A percentile compares a stretch with the other conserved stretches of the same genome.
These are phyloP conservation scores for Rhynchomys soricoides DNA, from an alignment of 2,113 vertebrate genomes.

Conservation along the genomic window DNA sequence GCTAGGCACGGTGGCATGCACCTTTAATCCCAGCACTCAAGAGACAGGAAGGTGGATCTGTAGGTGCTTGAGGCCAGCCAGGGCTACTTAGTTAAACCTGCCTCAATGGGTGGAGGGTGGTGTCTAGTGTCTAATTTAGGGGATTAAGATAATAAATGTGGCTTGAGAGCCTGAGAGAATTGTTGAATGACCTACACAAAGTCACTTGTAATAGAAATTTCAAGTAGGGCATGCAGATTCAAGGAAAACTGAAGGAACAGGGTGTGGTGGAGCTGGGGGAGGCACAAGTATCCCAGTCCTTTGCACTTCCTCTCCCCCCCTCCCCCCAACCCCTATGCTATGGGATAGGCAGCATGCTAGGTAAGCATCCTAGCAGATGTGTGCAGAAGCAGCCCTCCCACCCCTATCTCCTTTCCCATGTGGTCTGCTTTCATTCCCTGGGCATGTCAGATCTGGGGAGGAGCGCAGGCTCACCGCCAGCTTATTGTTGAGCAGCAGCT, in stretches of 20 bases:
- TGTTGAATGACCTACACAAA: background rate
- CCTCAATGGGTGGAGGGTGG: background rate
- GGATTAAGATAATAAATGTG: background rate
- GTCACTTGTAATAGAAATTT: conserved; percentile 14
- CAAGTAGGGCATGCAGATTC: background rate
- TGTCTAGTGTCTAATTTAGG: background rate
- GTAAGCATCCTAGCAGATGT: accelerated
- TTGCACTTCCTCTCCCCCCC: too few species aligned
- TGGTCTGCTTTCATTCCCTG: background rate
- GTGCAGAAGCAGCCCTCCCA: background rate
- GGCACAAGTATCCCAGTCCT: background rate
- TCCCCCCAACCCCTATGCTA: too few species aligned
- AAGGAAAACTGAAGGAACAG: background rate
- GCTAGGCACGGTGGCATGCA: background rate
- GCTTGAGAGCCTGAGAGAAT: background rate
- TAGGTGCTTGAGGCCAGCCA: background rate
- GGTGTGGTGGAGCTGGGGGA: background rate
- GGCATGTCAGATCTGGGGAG: background rate
- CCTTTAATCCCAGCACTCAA: background rate
- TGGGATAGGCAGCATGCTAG: background rate
- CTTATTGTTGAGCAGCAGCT: conserved; percentile 91
- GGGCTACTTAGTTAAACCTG: background rate
- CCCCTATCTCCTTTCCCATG: background rate
- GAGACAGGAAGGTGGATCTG: background rate
- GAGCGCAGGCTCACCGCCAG: conserved; percentile 85